Evolutionary conservation across 2,888 invertebrate genomes (phyloP), one percentile per base, ranked within the genome.

Genomic region (Dioctria rufipes): DNA sequence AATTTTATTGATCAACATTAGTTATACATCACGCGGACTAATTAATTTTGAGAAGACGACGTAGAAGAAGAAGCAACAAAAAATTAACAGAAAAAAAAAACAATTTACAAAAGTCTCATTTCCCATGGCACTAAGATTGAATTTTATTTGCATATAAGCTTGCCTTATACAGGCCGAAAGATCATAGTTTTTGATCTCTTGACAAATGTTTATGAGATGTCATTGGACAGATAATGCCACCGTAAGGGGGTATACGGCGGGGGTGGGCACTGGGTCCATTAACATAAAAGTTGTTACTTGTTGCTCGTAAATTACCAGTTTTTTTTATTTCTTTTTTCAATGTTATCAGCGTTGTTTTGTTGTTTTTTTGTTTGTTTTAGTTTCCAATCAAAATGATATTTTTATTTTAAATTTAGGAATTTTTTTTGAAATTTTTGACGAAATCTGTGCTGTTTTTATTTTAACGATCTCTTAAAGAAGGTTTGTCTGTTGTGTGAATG

Each of bases 21-120:
- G 65, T 78, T 58, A 80, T 81, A 81, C 79, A 81, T 81, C 79
- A 80, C 75, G 80, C 49, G 5, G 25, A 75, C 75, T 80, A 66
- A 79, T 79, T 81, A 81, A 81, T 81, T 61, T 42, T 25, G 25
- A 25, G 25, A 25, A 25, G 25, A 25, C 25, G 51, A n/a, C 8
- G 51, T 3, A n/a, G n/a, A 51, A 11, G 51, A n/a, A n/a, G 51
- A 51, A 8, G 51, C 0, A 25, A 25, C n/a, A 25, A 25, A 25
- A 25, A 25, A 25, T 25, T 25, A 25, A 25, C 25, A 25, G 25
- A 2, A 25, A 25, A 25, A 25, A 25, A 25, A 25, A 25, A 2
- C 25, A 25, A 25, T 25, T 25, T 25, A 25, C 25, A 60, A 13
- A 58, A 42, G 58, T 40, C 51, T n/a, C 25, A 58, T 51, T 51